phyloP scores from a whole-genome alignment of 2,888 invertebrate species.

The Ophion costatus region DNA sequence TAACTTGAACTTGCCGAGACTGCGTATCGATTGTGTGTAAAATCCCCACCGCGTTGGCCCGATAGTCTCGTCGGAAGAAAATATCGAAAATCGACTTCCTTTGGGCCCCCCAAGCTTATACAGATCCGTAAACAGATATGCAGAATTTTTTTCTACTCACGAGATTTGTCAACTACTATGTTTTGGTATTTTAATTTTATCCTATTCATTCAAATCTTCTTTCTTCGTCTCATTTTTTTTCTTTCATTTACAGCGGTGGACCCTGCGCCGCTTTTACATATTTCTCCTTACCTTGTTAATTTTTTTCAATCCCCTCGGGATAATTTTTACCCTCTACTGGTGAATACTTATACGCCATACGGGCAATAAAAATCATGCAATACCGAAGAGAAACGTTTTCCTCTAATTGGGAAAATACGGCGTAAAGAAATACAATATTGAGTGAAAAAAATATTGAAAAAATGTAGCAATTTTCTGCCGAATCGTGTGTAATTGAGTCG shows the following conservation, averaged over 20 bases:
- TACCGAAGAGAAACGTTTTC: neutral
- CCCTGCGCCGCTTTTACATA: neutral
- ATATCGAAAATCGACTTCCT: neutral
- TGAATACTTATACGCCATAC: neutral
- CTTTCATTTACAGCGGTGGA: neutral
- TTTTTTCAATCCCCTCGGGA: neutral
- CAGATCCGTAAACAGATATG: too few species aligned
- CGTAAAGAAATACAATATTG: neutral
- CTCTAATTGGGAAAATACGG: neutral
- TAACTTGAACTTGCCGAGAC: neutral
- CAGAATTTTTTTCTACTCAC: too few species aligned
- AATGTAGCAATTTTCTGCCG: neutral
- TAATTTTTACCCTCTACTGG: neutral
- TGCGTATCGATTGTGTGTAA: neutral
- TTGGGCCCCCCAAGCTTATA: too few species aligned
- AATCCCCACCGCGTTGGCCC: neutral
- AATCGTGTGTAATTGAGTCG: neutral
- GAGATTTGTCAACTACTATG: too few species aligned
- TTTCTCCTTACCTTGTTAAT: neutral
- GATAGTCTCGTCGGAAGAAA: neutral
- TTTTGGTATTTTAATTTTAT: neutral
- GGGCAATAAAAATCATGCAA: neutral
- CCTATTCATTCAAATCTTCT: neutral
- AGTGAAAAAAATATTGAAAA: neutral
- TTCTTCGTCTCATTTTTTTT: neutral